Conservation (phyloP, 2,888 invertebrate genomes). For the Malthinus seriepunctatus region DNA sequence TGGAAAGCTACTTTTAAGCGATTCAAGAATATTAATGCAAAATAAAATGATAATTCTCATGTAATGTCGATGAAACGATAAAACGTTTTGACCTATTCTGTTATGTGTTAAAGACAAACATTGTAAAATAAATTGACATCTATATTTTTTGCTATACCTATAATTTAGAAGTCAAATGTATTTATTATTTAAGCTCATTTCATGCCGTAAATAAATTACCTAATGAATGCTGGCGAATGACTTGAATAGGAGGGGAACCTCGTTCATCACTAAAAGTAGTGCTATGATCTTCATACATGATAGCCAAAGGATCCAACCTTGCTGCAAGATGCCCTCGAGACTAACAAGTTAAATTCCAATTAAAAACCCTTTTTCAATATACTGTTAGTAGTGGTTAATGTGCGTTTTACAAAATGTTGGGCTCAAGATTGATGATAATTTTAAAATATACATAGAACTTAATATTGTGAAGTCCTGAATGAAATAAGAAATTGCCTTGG, state of each 20-base stretch:
- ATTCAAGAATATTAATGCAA: not conserved
- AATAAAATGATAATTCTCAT: not conserved
- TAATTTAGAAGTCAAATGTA: too few species aligned
- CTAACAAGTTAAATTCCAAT: constrained; percentile 53
- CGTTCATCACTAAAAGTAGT: constrained; percentile 53
- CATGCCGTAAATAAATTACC: constrained; percentile 51
- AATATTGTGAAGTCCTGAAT: too few species aligned
- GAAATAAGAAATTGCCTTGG: too few species aligned
- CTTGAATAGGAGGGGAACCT: constrained; percentile 61
- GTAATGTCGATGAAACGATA: not conserved
- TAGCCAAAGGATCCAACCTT: constrained; percentile 91
- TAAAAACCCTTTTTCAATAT: too few species aligned
- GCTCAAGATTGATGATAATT: too few species aligned
- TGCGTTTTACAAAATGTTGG: too few species aligned
- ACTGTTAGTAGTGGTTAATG: not conserved
- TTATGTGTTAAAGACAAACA: too few species aligned
- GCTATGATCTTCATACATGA: constrained; percentile 68
- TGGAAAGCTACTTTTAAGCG: not conserved
- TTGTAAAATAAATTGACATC: too few species aligned
- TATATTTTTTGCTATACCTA: too few species aligned
- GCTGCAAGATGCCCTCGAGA: constrained; percentile 93
- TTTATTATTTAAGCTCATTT: not conserved
- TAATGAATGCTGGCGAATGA: constrained; percentile 67
- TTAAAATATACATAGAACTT: not conserved
- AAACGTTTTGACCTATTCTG: constrained; percentile 1